Percentiles rank a stretch among this genome's conserved stretches.
Conservation (phyloP, 2,113 vertebrate genomes). For the Ancistrus triradiatus region DNA sequence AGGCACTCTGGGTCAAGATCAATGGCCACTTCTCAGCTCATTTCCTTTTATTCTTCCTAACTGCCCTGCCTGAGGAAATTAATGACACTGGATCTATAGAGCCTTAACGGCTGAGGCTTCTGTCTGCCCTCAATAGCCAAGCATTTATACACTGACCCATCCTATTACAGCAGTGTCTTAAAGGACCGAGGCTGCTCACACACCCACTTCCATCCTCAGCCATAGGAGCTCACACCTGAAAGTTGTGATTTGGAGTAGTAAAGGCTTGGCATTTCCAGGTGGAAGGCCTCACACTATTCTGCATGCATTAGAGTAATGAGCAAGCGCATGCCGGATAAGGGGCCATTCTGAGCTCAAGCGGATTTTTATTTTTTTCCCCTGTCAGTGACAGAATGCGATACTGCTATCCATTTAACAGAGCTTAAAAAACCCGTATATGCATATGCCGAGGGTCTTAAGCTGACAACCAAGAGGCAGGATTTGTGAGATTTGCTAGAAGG, state of each 20-base stretch:
- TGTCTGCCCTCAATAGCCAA: constrained; percentile 11
- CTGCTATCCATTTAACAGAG: constrained; percentile 74
- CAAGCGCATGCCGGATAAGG: constrained; percentile 15
- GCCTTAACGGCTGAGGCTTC: constrained; percentile 42
- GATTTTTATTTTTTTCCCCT: constrained; percentile 39
- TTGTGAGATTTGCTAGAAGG: constrained; percentile 70
- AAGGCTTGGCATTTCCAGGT: constrained; percentile 2
- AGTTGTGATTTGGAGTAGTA: neutral
- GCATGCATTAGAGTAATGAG: constrained; percentile 18
- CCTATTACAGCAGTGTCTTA: constrained; percentile 28
- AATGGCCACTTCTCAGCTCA: constrained; percentile 75
- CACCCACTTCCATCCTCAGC: neutral
- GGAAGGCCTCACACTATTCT: neutral
- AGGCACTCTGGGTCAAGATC: constrained; percentile 59
- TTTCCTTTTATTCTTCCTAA: constrained; percentile 75
- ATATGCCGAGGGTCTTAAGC: constrained; percentile 70
- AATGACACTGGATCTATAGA: constrained; percentile 69
- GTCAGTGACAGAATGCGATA: constrained; percentile 69
- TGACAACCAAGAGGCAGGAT: constrained; percentile 69
- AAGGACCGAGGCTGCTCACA: constrained; percentile 1
- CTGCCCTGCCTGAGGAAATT: constrained; percentile 65
- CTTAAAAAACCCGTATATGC: constrained; percentile 73
- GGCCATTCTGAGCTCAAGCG: constrained; percentile 23
- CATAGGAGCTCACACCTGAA: neutral
- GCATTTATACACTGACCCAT: constrained; percentile 26